Evolutionary conservation across 2,888 invertebrate genomes (phyloP).

Genomic region (Carabus problematicus): DNA sequence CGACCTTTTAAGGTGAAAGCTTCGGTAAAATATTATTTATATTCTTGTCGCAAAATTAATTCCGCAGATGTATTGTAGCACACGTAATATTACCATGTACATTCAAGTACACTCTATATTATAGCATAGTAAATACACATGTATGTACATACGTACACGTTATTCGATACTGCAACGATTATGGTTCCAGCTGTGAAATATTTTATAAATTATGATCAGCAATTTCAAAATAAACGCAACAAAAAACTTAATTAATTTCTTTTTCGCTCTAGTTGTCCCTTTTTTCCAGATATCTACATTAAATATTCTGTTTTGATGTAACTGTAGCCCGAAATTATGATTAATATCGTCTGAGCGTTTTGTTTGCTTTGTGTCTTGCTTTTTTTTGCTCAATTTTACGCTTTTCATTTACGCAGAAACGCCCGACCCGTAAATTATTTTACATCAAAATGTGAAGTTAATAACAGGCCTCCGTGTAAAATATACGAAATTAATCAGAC

Average conservation of each 20-base stretch:
- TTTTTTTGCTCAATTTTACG: slow-evolving; percentile 29
- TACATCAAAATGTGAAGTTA: slow-evolving; percentile 29
- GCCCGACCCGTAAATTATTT: slow-evolving; percentile 32
- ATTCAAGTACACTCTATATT: not conserved
- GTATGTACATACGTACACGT: not conserved
- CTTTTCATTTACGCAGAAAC: slow-evolving; percentile 33
- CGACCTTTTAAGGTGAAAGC: slow-evolving; percentile 38
- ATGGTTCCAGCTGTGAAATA: slow-evolving; percentile 24
- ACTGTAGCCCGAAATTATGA: slow-evolving; percentile 24
- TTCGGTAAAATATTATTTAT: slow-evolving; percentile 35
- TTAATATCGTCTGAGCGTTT: slow-evolving; percentile 23
- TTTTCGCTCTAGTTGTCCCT: not conserved
- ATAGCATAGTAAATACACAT: not conserved
- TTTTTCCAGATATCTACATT: too few species aligned
- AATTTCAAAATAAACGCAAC: not conserved
- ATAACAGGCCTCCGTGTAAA: slow-evolving; percentile 22
- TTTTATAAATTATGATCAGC: slow-evolving; percentile 22
- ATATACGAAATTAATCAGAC: slow-evolving; percentile 21
- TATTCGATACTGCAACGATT: slow-evolving; percentile 15
- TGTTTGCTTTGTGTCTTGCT: slow-evolving; percentile 30
- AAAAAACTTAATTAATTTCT: slow-evolving; percentile 30
- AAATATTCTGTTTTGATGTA: too few species aligned
- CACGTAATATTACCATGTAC: not conserved
- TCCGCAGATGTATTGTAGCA: slow-evolving; percentile 30
- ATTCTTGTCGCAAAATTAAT: slow-evolving; percentile 32